Evolutionary conservation across 2,797 vertebrate species (phyloP), one percentile per base, ranked within the genome.

Genomic region (Acropternis orthonyx): DNA sequence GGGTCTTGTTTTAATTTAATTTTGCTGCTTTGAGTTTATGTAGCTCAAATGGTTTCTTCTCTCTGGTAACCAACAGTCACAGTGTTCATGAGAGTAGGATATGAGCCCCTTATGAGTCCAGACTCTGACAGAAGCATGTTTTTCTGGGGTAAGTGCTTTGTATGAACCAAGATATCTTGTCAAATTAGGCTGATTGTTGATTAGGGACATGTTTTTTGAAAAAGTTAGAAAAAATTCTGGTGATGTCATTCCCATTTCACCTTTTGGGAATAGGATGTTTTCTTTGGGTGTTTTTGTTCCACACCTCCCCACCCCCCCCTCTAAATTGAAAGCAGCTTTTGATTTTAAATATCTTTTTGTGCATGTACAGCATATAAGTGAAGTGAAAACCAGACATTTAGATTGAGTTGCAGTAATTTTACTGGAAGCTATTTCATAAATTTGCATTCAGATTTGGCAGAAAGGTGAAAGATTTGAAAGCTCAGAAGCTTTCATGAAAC

Each of bases 401-500:
- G 28, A 59, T 28, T 28, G 63, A 87, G 21, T 63, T 56, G 44
- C 89, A 88, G 67, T 84, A 71, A 79, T 81, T 92, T 90, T 90
- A 90, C 0, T 0, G 46, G 66, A 92, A 90, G 26, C 32, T 12
- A 17, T 76, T 88, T 68, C 69, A 95, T 73, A 66, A 62, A 68
- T 86, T 92, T 83, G 82, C 68, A 58, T 83, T 80, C 34, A 58
- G 69, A n/a, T 55, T 89, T 96, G 79, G 39, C 76, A 96, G 73
- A 88, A 91, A 92, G 34, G 34, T 1, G 5, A 58, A 80, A 83
- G 65, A 32, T 81, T 75, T 87, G 44, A 68, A 93, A 80, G 46
- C 69, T 89, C 23, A 49, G 46, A 89, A 55, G 32, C 16, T 88
- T 81, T 78, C 28, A 68, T 77, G 72, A 77, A 92, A 73, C 26